Conservation (phyloP, 2,888 invertebrate genomes). For the Corbicula japonica region DNA sequence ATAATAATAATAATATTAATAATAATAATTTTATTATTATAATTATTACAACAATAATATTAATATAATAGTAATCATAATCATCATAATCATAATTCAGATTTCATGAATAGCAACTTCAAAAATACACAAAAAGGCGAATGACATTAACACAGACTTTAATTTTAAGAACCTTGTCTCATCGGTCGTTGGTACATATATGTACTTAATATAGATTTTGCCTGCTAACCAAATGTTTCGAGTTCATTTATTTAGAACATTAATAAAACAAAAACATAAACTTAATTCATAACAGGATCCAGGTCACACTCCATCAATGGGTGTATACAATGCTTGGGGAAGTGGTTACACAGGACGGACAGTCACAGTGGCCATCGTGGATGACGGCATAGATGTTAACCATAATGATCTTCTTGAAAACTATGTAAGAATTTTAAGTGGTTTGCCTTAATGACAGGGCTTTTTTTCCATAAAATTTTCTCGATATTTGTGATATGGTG, state of each 20-base stretch:
- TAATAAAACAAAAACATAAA: neutral
- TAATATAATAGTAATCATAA: too few species aligned
- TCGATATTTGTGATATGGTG: neutral
- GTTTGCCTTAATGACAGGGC: neutral
- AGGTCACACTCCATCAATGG: neutral
- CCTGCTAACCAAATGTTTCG: neutral
- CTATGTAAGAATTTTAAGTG: constrained; percentile 6
- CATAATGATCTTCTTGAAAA: constrained; percentile 8
- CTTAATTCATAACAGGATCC: neutral
- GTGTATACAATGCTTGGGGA: constrained; percentile 3
- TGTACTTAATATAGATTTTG: neutral
- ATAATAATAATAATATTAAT: too few species aligned
- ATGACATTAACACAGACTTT: too few species aligned
- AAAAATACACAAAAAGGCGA: too few species aligned
- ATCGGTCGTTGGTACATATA: too few species aligned
- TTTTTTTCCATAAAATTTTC: too few species aligned
- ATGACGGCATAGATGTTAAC: constrained; percentile 14
- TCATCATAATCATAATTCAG: too few species aligned
- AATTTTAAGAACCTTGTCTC: too few species aligned
- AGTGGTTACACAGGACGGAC: constrained; percentile 6
- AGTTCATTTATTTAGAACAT: neutral
- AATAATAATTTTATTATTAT: too few species aligned
- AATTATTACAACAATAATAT: too few species aligned
- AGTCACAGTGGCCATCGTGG: constrained; percentile 10
- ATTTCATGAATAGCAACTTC: too few species aligned